These are phyloP conservation scores for Hylomyscus alleni DNA, from an alignment of 2,797 vertebrate genomes.

Conservation along the genomic window DNA sequence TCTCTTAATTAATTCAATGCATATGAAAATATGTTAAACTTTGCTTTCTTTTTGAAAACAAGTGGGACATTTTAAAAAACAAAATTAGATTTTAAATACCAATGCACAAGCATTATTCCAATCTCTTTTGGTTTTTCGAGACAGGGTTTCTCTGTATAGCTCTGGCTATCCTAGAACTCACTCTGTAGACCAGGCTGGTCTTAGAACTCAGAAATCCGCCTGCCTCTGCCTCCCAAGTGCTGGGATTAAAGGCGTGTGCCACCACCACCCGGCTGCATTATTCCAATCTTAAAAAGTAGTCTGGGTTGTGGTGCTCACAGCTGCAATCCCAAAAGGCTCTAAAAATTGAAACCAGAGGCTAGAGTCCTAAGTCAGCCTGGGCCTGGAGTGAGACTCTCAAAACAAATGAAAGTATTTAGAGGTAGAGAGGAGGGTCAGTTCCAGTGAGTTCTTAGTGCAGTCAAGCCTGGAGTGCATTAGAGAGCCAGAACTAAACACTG, in stretches of 20 bases:
- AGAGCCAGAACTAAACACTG: neutral
- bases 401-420: neutral
- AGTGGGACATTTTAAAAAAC: neutral
- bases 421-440: neutral
- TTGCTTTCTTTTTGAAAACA: neutral
- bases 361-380: neutral
- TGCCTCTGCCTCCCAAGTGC: too few relatives aligned
- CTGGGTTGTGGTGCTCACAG: neutral
- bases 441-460: neutral
- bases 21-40: too few relatives aligned
- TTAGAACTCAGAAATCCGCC: too few relatives aligned
- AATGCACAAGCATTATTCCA: neutral
- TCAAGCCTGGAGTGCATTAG: neutral
- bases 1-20: neutral
- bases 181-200: too few relatives aligned
- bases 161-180: too few relatives aligned
- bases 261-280: too few relatives aligned
- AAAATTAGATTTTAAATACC: neutral
- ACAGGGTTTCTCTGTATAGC: too few relatives aligned
- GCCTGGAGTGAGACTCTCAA: neutral
- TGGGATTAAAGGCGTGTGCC: too few relatives aligned
- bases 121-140: too few relatives aligned
- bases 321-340: neutral
- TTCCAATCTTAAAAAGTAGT: neutral
- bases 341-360: neutral